A percentile compares a stretch with the other conserved stretches of the same genome.
Evolutionary conservation across 2,113 vertebrate species (phyloP).

Genomic region (Cynopterus brachyotis): DNA sequence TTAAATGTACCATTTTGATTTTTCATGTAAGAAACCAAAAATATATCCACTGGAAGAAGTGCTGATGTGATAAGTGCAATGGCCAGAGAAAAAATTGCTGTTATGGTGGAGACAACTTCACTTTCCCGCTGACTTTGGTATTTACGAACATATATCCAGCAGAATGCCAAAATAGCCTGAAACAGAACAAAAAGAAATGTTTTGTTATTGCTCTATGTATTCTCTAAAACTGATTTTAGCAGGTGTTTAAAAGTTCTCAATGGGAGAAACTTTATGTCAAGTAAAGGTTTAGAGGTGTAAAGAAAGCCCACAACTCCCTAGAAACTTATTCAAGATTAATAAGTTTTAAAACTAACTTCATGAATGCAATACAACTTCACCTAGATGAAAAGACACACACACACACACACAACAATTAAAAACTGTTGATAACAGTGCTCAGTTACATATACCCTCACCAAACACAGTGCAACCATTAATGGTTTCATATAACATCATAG

Average conservation of each 20-base stretch:
- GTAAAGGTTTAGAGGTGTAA: background rate
- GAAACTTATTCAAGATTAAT: background rate
- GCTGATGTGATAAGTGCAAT: constrained; percentile 97
- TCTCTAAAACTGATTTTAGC: background rate
- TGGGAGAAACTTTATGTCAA: background rate
- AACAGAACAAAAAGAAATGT: constrained; percentile 45
- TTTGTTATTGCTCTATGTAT: background rate
- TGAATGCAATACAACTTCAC: background rate
- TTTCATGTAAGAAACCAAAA: constrained; percentile 98
- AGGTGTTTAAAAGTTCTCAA: background rate
- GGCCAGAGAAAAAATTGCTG: constrained; percentile 95
- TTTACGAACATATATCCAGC: constrained; percentile 97
- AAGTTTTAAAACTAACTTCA: background rate
- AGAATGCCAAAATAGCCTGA: constrained; percentile 94
- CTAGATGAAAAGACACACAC: background rate
- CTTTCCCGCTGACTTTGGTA: constrained; percentile 98
- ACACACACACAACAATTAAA: background rate
- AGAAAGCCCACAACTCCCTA: background rate
- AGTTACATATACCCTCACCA: background rate
- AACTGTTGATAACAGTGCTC: background rate
- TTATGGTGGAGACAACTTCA: constrained; percentile 97
- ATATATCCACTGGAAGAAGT: constrained; percentile 97
- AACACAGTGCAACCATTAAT: background rate
- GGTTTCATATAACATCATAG: background rate
- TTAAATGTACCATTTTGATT: constrained; percentile 97